Evolutionary conservation across 2,113 vertebrate genomes (phyloP), one percentile per base, ranked within the genome.

Genomic region (Propithecus coquereli): DNA sequence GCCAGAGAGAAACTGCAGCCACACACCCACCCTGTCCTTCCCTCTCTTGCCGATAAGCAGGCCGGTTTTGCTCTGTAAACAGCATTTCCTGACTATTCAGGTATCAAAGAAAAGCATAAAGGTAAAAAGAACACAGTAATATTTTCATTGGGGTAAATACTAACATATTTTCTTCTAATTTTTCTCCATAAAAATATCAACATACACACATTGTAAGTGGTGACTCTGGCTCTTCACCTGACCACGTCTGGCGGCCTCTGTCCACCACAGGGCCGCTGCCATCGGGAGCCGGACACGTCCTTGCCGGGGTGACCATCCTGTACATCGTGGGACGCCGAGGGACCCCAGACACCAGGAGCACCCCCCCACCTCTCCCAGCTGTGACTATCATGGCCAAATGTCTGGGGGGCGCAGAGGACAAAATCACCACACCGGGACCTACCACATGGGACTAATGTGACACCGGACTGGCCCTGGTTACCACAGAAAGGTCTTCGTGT

Each of bases 201-300:
- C 43, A 37, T 11, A 6, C 20, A 77, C 23, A 37, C 18, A 11
- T 16, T 34, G 27, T 13, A 23, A 40, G 3, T 30, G 43, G 5
- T 16, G 25, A 16, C 71, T 45, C 13, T 18, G 13, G 1, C 43
- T 23, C 74, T 25, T 34, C 22, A 63, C n/a, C 22, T 5, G 20
- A 68, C 52, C 22, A 6, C 25, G 0, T 8, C 71, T 9, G 20
- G 1, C 22, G 18, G 34, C 30, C 23, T 34, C 82, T 30, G 59
- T 65, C n/a, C 0, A 1, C 43, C 8, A 2, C 65, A 4, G 0
- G 0, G 0, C 71, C 63, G 0, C 22, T 54, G 43, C 25, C 20
- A 3, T 9, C 0, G 1, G 47, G 20, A 13, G 30, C n/a, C 2
- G 0, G 12, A 40, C 7, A 1, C 34, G 1, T 68, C 65, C n/a